Evolutionary conservation across 2,113 vertebrate genomes (phyloP), one percentile per base, ranked within the genome.

Genomic region (Actinemys pallida): DNA sequence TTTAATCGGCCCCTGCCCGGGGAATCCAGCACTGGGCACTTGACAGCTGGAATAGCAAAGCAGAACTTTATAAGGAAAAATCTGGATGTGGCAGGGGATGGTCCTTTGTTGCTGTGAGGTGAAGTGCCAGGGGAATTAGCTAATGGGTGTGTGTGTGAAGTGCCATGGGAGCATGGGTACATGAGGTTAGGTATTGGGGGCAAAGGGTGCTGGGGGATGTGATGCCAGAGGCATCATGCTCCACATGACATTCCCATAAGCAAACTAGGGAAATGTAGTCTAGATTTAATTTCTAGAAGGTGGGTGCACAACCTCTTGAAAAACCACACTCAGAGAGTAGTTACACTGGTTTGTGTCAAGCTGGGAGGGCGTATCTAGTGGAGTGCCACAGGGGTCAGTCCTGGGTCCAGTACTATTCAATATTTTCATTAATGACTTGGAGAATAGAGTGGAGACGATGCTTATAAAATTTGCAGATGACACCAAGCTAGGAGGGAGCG

Each of bases 1-100:
- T 2, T 92, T 50, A 97, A 69, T 8, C 27, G 2, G 5, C 97
- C 98, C 10, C 98, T 57, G 5, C 14, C 31, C 22, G 49, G 91
- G 22, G 83, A 52, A 27, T 27, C n/a, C 35, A 72, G 57, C 27
- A 20, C n/a, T 16, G 49, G 57, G 52, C 84, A 89, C 35, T 47
- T 59, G 10, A 90, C 10, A 45, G 59, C 93, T 94, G 52, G 31
- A 87, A 56, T 9, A 45, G 9, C 1, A 13, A 85, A 22, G 22
- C 49, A 54, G 45, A 69, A 65, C 59, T n/a, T 22, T 54, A 57
- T 25, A 12, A 39, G 49, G 9, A 10, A 56, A 45, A 20, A 50
- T 47, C 27, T 25, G 6, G 45, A 35, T 13, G 35, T 49, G 2
- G 22, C 3, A 53, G 17, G 5, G n/a, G 31, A 10, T 25, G 1